These are phyloP conservation scores for Epinephelus fuscoguttatus DNA, from an alignment of 2,113 vertebrate genomes.

Conservation along the genomic window DNA sequence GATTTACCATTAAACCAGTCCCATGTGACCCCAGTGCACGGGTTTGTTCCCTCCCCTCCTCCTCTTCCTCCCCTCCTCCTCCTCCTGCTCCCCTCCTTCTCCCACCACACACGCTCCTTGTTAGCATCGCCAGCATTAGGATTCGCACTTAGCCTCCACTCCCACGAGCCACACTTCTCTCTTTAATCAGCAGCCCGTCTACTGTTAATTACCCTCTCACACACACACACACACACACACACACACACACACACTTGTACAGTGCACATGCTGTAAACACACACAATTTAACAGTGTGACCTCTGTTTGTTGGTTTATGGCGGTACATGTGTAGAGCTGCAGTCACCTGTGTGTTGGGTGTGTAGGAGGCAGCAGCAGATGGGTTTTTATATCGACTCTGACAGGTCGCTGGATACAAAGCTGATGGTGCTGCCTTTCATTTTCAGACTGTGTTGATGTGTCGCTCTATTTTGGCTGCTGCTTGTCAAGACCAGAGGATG, in stretches of 20 bases:
- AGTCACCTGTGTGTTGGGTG: constrained; percentile 25
- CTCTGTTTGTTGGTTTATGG: constrained; percentile 26
- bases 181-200: constrained; percentile 48
- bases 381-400: constrained; percentile 15
- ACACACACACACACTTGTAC: constrained; percentile 14
- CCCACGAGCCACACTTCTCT: constrained; percentile 36
- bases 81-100: background rate
- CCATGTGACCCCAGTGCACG: background rate
- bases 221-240: background rate
- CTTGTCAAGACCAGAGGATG: background rate
- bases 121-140: constrained; percentile 38
- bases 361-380: constrained; percentile 35
- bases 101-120: background rate
- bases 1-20: constrained; percentile 51
- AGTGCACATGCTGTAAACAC: constrained; percentile 3
- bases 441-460: background rate
- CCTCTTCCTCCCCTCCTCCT: background rate
- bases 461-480: background rate
- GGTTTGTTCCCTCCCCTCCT: background rate
- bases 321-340: constrained; percentile 13
- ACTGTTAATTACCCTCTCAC: constrained; percentile 43
- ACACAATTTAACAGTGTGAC: constrained; percentile 4
- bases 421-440: constrained; percentile 1
- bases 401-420: constrained; percentile 3
- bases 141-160: constrained; percentile 38